phyloP scores from a whole-genome alignment of 2,888 invertebrate genomes.

The Eupithecia subfuscata region DNA sequence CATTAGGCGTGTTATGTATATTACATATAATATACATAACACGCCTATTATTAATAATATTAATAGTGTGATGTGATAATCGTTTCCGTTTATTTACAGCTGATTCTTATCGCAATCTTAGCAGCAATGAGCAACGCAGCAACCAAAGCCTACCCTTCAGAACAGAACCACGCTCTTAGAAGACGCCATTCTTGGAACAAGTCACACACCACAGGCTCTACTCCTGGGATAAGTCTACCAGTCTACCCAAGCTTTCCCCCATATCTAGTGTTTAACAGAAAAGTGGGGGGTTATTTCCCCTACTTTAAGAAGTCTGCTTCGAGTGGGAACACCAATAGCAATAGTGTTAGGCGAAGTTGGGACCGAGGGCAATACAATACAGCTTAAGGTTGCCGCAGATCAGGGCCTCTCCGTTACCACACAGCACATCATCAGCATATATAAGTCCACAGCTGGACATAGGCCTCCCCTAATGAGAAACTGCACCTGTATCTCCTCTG shows the following conservation, averaged over 20 bases:
- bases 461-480: too few species aligned
- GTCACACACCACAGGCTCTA: constrained; percentile 36
- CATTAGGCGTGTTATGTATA: too few species aligned
- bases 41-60: too few species aligned
- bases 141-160: constrained; percentile 12
- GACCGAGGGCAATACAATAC: constrained; percentile 20
- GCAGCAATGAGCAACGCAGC: constrained; percentile 28
- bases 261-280: constrained; percentile 71
- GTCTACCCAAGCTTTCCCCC: constrained; percentile 58
- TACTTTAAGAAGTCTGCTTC: constrained; percentile 63
- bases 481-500: too few species aligned
- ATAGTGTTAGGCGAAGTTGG: constrained; percentile 50
- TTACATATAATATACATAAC: too few species aligned
- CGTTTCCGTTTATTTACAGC: constrained; percentile 44
- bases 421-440: too few species aligned
- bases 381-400: background rate
- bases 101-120: constrained; percentile 47
- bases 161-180: constrained; percentile 1
- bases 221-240: background rate
- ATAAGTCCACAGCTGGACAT: too few species aligned
- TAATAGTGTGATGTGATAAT: too few species aligned
- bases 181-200: constrained; percentile 5
- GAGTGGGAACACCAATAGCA: constrained; percentile 33
- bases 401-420: too few species aligned
- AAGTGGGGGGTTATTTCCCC: constrained; percentile 70